Percentiles rank a stretch among this genome's conserved stretches.
phyloP scores from a whole-genome alignment of 2,888 invertebrate species.

The Drosophila glabriapex region DNA sequence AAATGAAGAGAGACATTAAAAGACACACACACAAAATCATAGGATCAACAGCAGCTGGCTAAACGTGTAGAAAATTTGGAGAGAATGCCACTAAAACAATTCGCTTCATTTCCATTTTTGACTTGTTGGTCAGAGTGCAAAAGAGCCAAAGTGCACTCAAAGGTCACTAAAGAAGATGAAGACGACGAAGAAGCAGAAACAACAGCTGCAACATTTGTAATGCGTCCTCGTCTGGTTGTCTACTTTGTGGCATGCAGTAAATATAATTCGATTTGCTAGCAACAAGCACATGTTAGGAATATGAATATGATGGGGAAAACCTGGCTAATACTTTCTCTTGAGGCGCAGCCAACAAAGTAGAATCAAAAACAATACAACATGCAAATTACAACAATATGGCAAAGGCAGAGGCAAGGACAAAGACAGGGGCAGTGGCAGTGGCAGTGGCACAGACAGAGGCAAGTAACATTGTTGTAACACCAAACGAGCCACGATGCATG shows the following conservation, averaged over 20 bases:
- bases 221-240: constrained; percentile 58
- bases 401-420: neutral
- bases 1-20: constrained; percentile 54
- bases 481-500: constrained; percentile 68
- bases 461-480: constrained; percentile 69
- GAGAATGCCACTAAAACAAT: constrained; percentile 24
- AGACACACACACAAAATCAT: constrained; percentile 3
- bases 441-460: constrained; percentile 7
- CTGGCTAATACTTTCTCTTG: constrained; percentile 28
- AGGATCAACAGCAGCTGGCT: constrained; percentile 12
- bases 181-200: neutral
- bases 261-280: constrained; percentile 76
- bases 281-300: constrained; percentile 62
- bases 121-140: constrained; percentile 25
- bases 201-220: constrained; percentile 27
- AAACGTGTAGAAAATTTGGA: constrained; percentile 27
- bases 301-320: constrained; percentile 64
- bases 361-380: constrained; percentile 47
- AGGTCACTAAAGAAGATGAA: constrained; percentile 19
- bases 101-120: constrained; percentile 1
- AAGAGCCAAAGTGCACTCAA: constrained; percentile 38
- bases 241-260: constrained; percentile 75
- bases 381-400: constrained; percentile 71
- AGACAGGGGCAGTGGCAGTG: neutral
- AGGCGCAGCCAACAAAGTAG: constrained; percentile 29